A percentile compares a stretch with the other conserved stretches of the same genome.
phyloP scores from a whole-genome alignment of 1,140 invertebrate species.

The Brachionus rubens region DNA sequence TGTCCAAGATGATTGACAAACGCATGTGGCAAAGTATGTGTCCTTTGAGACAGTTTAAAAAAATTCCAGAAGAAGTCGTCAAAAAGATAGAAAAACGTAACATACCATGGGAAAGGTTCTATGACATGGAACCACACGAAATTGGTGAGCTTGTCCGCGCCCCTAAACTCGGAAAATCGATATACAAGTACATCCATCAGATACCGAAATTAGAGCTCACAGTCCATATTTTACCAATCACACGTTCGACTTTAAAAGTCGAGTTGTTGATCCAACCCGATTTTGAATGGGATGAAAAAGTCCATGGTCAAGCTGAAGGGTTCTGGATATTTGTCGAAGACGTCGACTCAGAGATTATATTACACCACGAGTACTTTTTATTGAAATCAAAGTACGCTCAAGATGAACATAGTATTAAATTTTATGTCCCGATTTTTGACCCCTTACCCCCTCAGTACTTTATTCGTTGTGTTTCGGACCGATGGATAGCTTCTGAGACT shows the following conservation, averaged over 20 bases:
- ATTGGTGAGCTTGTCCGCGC: slow-evolving; percentile 92
- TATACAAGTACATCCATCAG: slow-evolving; percentile 96
- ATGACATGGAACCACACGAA: slow-evolving; percentile 92
- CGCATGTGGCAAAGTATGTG: slow-evolving; percentile 99
- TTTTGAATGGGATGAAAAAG: slow-evolving; percentile 97
- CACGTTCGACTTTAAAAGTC: slow-evolving; percentile 84
- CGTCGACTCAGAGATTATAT: slow-evolving; percentile 84
- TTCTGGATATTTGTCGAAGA: slow-evolving; percentile 99
- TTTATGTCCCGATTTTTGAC: slow-evolving; percentile 97
- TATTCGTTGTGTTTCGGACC: slow-evolving; percentile 69
- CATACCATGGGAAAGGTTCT: slow-evolving; percentile 69
- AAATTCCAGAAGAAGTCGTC: slow-evolving; percentile 95
- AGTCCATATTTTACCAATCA: slow-evolving; percentile 96
- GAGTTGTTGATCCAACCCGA: slow-evolving; percentile 97
- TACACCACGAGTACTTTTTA: slow-evolving; percentile 96
- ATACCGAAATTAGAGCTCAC: slow-evolving; percentile 90
- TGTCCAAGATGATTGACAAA: slow-evolving; percentile 98
- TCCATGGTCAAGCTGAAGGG: slow-evolving; percentile 70
- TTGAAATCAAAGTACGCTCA: slow-evolving; percentile 85
- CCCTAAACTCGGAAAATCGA: slow-evolving; percentile 91
- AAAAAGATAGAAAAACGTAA: slow-evolving; percentile 96
- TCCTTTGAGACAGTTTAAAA: slow-evolving; percentile 91
- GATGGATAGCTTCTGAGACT: slow-evolving; percentile 76
- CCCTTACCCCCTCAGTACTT: slow-evolving; percentile 97
- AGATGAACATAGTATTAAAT: slow-evolving; percentile 94